Conservation (phyloP, 2,113 vertebrate genomes). For the Anhinga rufa region DNA sequence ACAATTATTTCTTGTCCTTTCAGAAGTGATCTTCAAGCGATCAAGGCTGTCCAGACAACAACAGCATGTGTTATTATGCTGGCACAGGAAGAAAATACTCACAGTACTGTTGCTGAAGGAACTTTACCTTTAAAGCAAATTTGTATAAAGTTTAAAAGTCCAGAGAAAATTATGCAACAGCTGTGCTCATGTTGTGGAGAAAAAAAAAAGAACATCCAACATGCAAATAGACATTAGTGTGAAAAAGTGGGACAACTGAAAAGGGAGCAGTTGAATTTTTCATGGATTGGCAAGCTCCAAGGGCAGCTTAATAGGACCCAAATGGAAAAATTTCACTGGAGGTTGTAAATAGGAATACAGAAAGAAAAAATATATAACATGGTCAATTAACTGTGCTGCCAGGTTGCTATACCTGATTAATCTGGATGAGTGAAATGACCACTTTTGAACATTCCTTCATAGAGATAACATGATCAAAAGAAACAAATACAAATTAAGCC, state of each 20-base stretch:
- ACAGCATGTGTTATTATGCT: not conserved
- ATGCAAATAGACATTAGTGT: not conserved
- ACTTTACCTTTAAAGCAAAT: not conserved
- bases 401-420: not conserved
- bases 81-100: not conserved
- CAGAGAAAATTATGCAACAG: not conserved
- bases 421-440: not conserved
- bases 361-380: not conserved
- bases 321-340: not conserved
- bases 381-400: not conserved
- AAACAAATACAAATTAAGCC: not conserved
- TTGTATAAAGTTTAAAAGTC: not conserved
- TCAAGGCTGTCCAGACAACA: too few species aligned
- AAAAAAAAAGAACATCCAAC: not conserved
- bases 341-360: not conserved
- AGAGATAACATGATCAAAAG: not conserved
- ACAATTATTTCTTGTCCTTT: not conserved
- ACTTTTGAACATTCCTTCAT: not conserved
- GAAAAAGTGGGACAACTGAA: not conserved
- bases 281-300: not conserved
- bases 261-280: not conserved
- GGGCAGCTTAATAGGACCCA: not conserved
- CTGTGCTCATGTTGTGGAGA: not conserved
- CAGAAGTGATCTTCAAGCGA: fast-evolving
- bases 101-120: not conserved